Evolutionary conservation across 53 echinoderm and acorn worm genomes (phyloP), one percentile per base, ranked within the genome.

Genomic region (Paracentrotus lividus): DNA sequence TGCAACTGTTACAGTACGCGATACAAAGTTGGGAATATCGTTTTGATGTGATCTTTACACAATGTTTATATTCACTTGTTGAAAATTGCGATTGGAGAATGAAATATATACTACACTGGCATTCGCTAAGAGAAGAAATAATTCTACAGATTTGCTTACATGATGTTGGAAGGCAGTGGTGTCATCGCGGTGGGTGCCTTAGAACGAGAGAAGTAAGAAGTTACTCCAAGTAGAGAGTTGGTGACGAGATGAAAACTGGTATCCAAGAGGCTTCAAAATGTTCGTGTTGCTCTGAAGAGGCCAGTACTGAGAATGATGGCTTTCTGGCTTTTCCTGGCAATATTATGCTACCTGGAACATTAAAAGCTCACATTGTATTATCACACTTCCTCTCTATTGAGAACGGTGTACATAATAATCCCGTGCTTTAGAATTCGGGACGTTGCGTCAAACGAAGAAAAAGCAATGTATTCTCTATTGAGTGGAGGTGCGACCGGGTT

Each of bases 251-350:
- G 45, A 21, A 10, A 20, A n/a, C 23, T 14, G 47, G n/a, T n/a
- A n/a, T n/a, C n/a, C n/a, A 47, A 56, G 33, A 56, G 57, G 49
- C 13, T 52, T 31, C 18, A 4, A 85, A 49, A 53, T 52, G 27
- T 87, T 36, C 56, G 56, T 18, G 55, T 55, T 54, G 87, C 54
- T 87, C 38, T 56, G 87, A 34, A 55, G 57, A 81, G 14, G 49
- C 2, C 24, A 47, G 26, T 45, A 47, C 8, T 87, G 5, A 87
- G 87, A 87, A 87, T 87, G 87, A 34, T 20, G 21, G 57, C 57
- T 55, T 57, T 57, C 57, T 87, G 5, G 16, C 36, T 56, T 57
- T 36, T 33, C 54, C 54, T 36, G 36, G 57, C 40, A 12, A 87
- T 87, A 31, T 51, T 85, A 87, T 87, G 33, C 87, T 14, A 57